Evolutionary conservation across 2,888 invertebrate species (phyloP).

Genomic region (Pharmacophagus antenor): DNA sequence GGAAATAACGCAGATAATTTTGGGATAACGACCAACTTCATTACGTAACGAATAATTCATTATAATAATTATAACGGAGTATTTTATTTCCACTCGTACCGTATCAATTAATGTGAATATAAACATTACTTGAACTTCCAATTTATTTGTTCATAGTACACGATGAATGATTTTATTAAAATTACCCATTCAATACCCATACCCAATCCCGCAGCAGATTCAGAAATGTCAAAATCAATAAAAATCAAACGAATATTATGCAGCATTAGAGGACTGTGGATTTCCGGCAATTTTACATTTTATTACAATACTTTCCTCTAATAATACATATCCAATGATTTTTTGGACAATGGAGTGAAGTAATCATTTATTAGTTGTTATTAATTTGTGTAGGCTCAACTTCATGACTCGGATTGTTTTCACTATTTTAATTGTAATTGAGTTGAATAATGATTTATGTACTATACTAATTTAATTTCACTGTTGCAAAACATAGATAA

Average conservation of each 20-base stretch:
- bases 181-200: slow-evolving; percentile 37
- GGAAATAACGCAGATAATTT: slow-evolving; percentile 18
- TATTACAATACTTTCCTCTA: slow-evolving; percentile 43
- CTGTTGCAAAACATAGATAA: too few species aligned
- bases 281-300: not conserved
- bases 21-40: slow-evolving; percentile 24
- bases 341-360: slow-evolving; percentile 45
- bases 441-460: too few species aligned
- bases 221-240: slow-evolving; percentile 26
- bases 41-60: slow-evolving; percentile 16
- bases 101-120: slow-evolving; percentile 37
- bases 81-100: slow-evolving; percentile 43
- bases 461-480: not conserved
- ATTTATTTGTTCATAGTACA: not conserved
- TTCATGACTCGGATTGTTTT: slow-evolving; percentile 44
- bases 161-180: slow-evolving; percentile 46
- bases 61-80: slow-evolving; percentile 37
- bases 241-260: slow-evolving; percentile 21
- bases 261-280: slow-evolving; percentile 42
- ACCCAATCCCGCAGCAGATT: slow-evolving; percentile 34
- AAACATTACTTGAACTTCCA: slow-evolving; percentile 43
- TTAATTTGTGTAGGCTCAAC: slow-evolving; percentile 53
- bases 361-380: slow-evolving; percentile 45
- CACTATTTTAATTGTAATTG: not conserved
- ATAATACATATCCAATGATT: slow-evolving; percentile 58